phyloP scores from a whole-genome alignment of 2,113 vertebrate genomes.

The Hippocampus barbouri region DNA sequence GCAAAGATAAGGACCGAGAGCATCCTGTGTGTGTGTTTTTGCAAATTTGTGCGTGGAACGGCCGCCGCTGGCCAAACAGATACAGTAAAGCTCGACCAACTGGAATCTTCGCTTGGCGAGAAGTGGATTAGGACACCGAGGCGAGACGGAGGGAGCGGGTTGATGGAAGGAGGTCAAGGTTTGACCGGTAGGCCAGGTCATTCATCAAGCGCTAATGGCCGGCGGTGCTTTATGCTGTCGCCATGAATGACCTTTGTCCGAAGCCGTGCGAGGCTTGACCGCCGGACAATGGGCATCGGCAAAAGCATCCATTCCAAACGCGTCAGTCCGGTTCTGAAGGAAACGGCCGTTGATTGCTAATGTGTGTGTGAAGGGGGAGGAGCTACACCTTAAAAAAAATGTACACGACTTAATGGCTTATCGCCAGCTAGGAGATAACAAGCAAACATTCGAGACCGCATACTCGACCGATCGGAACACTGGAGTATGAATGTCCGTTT shows the following conservation, averaged over 20 bases:
- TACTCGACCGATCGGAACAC: neutral
- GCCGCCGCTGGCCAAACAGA: slow-evolving; percentile 69
- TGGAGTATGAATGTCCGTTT: neutral
- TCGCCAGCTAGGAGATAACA: slow-evolving; percentile 27
- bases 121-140: slow-evolving; percentile 45
- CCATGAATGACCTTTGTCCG: slow-evolving; percentile 65
- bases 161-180: slow-evolving; percentile 49
- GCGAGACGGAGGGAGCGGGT: neutral
- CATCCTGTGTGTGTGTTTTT: slow-evolving; percentile 77
- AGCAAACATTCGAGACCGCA: neutral
- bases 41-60: slow-evolving; percentile 65
- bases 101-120: slow-evolving; percentile 39
- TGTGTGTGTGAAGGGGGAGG: slow-evolving; percentile 8
- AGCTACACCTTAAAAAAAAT: neutral
- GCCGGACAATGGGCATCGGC: slow-evolving; percentile 57
- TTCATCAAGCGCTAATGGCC: slow-evolving; percentile 68
- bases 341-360: slow-evolving; percentile 11
- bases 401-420: slow-evolving; percentile 50
- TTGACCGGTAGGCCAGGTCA: slow-evolving; percentile 59
- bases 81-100: slow-evolving; percentile 71
- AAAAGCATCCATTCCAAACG: slow-evolving; percentile 63
- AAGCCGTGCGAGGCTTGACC: slow-evolving; percentile 39
- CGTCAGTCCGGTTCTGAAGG: slow-evolving; percentile 59
- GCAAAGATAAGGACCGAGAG: slow-evolving; percentile 81
- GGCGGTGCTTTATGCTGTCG: slow-evolving; percentile 66